These are phyloP conservation scores for Deilephila porcellus DNA, from an alignment of 2,888 invertebrate genomes.

Conservation along the genomic window DNA sequence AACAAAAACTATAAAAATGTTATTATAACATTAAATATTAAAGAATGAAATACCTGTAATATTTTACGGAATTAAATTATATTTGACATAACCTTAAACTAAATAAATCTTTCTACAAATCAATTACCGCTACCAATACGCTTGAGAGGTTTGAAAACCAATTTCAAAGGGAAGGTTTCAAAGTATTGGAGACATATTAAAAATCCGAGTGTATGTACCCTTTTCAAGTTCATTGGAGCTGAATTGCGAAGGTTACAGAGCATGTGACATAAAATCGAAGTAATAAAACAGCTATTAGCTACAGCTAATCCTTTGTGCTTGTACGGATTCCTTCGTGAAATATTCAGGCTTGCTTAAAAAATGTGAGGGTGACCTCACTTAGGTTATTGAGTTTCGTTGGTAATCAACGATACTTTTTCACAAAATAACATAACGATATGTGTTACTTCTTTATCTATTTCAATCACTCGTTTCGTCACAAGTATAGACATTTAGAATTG, in stretches of 20 bases:
- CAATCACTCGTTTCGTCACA: too few species aligned
- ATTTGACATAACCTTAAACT: too few species aligned
- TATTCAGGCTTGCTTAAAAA: background rate
- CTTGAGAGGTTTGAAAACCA: background rate
- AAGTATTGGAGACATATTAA: slow-evolving; percentile 23
- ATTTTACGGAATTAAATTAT: too few species aligned
- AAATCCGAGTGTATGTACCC: slow-evolving; percentile 16
- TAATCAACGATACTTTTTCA: too few species aligned
- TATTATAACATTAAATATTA: too few species aligned
- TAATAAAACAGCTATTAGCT: slow-evolving; percentile 22
- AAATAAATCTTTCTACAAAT: background rate
- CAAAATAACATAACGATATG: too few species aligned
- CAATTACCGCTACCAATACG: background rate
- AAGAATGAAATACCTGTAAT: too few species aligned
- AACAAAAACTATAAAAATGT: too few species aligned
- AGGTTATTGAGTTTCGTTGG: too few species aligned
- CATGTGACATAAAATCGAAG: slow-evolving; percentile 20
- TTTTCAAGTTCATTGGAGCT: slow-evolving; percentile 29
- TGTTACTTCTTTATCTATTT: too few species aligned
- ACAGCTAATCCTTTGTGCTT: background rate
- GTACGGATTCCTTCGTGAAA: background rate
- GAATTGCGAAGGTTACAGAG: slow-evolving; percentile 25
- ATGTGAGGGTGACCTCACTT: too few species aligned
- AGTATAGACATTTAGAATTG: too few species aligned
- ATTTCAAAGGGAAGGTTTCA: slow-evolving; percentile 16